A percentile compares a stretch with the other conserved stretches of the same genome.
phyloP scores from a whole-genome alignment of 2,797 vertebrate genomes.

The Pteronotus mesoamericanus region DNA sequence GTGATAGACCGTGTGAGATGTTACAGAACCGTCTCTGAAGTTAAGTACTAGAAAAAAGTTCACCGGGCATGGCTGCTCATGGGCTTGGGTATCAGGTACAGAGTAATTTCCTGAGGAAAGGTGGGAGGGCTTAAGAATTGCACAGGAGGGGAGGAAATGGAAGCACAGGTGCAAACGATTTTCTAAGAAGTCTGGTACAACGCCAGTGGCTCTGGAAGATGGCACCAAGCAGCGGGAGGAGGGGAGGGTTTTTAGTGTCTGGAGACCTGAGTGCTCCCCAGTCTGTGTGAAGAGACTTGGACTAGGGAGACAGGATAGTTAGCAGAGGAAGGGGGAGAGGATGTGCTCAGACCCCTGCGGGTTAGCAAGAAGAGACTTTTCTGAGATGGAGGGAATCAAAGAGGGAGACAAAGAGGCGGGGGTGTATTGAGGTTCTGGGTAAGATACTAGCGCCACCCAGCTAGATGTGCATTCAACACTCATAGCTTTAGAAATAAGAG shows the following conservation, averaged over 20 bases:
- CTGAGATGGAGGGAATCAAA: neutral
- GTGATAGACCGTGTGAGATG: neutral
- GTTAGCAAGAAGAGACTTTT: neutral
- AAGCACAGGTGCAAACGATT: neutral
- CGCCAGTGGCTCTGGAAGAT: neutral
- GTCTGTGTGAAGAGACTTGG: neutral
- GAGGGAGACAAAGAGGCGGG: no score
- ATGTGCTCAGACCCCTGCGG: neutral
- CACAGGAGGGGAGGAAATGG: neutral
- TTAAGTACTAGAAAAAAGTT: neutral
- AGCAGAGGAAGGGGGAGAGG: neutral
- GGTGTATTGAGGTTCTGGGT: no score
- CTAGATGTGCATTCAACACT: neutral
- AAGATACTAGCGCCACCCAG: neutral
- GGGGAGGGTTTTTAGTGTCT: neutral
- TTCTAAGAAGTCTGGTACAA: neutral
- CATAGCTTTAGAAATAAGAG: neutral
- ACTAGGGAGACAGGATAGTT: neutral
- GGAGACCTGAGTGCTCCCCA: neutral
- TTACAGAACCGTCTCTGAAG: neutral
- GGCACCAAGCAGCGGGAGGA: rapidly evolving
- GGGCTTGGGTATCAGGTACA: neutral
- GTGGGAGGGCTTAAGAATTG: neutral
- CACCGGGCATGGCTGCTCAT: no score
- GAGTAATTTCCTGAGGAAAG: neutral